Base-by-base conservation (phyloP, 2,797 vertebrate genomes). In the Amphiprion clarkii region DNA sequence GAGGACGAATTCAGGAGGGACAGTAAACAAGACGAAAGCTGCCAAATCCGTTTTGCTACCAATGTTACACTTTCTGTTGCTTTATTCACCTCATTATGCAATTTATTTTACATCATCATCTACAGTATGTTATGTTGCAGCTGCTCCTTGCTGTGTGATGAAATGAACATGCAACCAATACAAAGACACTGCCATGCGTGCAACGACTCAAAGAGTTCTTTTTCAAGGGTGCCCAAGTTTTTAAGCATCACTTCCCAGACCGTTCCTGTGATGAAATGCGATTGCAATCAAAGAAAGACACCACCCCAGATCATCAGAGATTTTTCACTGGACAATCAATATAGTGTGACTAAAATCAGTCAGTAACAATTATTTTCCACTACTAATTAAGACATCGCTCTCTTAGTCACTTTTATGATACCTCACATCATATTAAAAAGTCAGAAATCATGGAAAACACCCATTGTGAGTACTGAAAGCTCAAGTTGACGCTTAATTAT, bases 1-100 rank as follows among this genome's bases (percentile, higher is more conserved):
- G 90, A 96, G 93, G 48, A 29, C n/a, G 12, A 31, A 48, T 19
- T 53, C 7, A 48, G 33, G 46, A 40, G 60, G 55, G 54, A 64
- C 25, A 2, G 17, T 19, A 48, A 72, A 36, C 33, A 5, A 14
- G 9, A 60, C 0, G 5, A 54, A 13, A 9, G 6, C 33, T 16
- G 29, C 46, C 14, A 53, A 29, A 76, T 25, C 36, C 25, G 31
- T 51, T 16, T 16, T 0, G 0, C 52, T 46, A 0, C 1, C 0
- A 25, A 17, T 31, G 8, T 51, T 21, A 10, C 16, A 33, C 51
- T 53, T 62, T 55, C 29, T 49, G 33, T 62, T 56, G 76, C 62
- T 74, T 64, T 29, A 16, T 23, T 72, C 49, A 21, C 44, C 21
- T 79, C 55, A 27, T 61, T 36, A 59, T 48, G 6, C 51, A n/a